Evolutionary conservation across 92 coral and sea anemone species (phyloP).

Genomic region (Meandrina meandrites): DNA sequence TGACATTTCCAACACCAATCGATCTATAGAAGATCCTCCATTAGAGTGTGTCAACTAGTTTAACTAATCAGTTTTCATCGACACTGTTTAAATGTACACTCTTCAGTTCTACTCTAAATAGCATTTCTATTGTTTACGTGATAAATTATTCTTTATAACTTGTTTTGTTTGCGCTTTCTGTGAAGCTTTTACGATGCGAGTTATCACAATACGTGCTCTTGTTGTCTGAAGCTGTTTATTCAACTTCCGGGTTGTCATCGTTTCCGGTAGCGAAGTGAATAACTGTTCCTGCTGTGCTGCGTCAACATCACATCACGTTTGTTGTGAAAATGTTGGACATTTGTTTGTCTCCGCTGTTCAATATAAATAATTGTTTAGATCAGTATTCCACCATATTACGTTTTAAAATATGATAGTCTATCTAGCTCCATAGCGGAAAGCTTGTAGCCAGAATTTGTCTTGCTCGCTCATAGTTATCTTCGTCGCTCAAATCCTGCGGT

Average conservation of each 20-base stretch:
- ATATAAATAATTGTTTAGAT: too few relatives aligned
- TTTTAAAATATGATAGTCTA: background rate
- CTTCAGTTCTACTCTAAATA: too few relatives aligned
- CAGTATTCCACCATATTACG: background rate
- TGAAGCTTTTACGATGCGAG: too few relatives aligned
- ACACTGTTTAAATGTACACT: too few relatives aligned
- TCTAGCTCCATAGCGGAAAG: conserved; percentile 26
- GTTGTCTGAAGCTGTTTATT: background rate
- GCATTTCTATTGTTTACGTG: background rate
- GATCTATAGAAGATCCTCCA: too few relatives aligned
- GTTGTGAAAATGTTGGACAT: background rate
- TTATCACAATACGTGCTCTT: background rate
- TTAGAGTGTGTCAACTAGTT: too few relatives aligned
- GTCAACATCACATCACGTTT: background rate
- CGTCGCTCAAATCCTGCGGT: conserved; percentile 21
- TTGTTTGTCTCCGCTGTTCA: background rate
- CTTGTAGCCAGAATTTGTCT: conserved; percentile 24
- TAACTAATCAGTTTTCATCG: too few relatives aligned
- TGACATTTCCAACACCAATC: too few relatives aligned
- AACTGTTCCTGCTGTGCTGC: background rate
- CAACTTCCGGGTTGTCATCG: background rate
- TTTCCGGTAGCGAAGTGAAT: too few relatives aligned
- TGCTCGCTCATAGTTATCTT: too few relatives aligned
- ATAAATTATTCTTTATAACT: too few relatives aligned
- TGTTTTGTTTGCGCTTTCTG: background rate